Base-by-base conservation (phyloP, 2,888 invertebrate species). In the Drosophila subsilvestris region DNA sequence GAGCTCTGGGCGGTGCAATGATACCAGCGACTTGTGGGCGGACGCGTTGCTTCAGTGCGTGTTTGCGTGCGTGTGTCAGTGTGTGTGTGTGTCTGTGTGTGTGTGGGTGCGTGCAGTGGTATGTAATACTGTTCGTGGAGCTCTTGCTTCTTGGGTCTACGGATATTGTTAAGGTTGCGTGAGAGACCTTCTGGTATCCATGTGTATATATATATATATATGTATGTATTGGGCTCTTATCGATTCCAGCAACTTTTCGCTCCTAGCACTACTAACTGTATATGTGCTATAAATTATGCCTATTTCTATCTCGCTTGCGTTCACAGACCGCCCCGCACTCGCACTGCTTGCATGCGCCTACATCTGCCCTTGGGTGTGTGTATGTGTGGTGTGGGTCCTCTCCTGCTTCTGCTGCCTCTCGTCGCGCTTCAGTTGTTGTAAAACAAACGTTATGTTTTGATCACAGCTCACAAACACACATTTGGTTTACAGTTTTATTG, bases 381-480 rank as follows among this genome's bases (percentile, higher is more conserved):
- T 50, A 48, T 71, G 51, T 44, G 67, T 62, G 60, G 22, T 68
- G 61, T 76, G 37, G 54, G 72, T 57, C 44, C 32, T 56, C 61
- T 55, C 45, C 42, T n/a, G 44, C 27, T 29, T 49, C 48, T 17
- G 32, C 43, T 45, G 48, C 22, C 53, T 73, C 69, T 55, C 22
- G 82, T 72, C 55, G 63, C 83, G 79, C 83, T 79, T 82, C 83
- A 79, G 83, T 79, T 74, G 65, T 25, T 68, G 37, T n/a, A 37
- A 37, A 37, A 37, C n/a, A 37, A 37, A 37, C n/a, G 37, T n/a
- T 37, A 37, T 37, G 37, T 37, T 37, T 37, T 37, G 37, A 37
- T 37, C 14, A n/a, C 37, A 37, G 37, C 47, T 32, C 32, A 37
- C 45, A 27, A 14, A 22, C 29, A 47, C 45, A 17, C 53, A 37